Evolutionary conservation across 2,113 vertebrate species (phyloP).

Genomic region (Vidua macroura): DNA sequence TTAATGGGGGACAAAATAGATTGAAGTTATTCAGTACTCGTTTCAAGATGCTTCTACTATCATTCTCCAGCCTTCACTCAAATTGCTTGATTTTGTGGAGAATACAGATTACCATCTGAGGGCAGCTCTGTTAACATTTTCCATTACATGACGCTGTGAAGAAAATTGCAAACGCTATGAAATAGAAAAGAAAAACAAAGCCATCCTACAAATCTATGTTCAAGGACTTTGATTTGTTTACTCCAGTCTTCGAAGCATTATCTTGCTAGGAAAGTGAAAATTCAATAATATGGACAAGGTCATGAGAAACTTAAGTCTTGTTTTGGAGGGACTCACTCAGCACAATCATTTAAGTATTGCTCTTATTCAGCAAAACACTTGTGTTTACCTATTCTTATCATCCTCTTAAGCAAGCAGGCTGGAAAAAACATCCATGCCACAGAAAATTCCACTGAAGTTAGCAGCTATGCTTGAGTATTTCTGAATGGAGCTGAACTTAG

Average conservation of each 20-base stretch:
- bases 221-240: slow-evolving; percentile 41
- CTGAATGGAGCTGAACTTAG: background rate
- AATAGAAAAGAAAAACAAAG: background rate
- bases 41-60: background rate
- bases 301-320: background rate
- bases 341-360: background rate
- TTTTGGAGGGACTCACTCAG: slow-evolving; percentile 40
- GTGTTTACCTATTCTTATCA: slow-evolving; percentile 46
- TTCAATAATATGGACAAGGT: slow-evolving; percentile 31
- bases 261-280: slow-evolving; percentile 29
- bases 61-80: slow-evolving; percentile 17
- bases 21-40: background rate
- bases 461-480: background rate
- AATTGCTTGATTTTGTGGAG: slow-evolving; percentile 25
- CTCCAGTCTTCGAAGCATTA: background rate
- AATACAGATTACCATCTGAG: slow-evolving; percentile 57
- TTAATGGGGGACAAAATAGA: slow-evolving; percentile 5
- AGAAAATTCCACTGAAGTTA: background rate
- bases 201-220: background rate
- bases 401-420: background rate
- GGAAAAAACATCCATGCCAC: background rate
- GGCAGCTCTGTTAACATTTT: slow-evolving; percentile 47
- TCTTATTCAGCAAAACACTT: slow-evolving; percentile 23
- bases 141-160: background rate
- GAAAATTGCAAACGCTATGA: slow-evolving; percentile 23